These are phyloP conservation scores for Oryzias javanicus DNA, from an alignment of 2,113 vertebrate genomes.

Conservation along the genomic window DNA sequence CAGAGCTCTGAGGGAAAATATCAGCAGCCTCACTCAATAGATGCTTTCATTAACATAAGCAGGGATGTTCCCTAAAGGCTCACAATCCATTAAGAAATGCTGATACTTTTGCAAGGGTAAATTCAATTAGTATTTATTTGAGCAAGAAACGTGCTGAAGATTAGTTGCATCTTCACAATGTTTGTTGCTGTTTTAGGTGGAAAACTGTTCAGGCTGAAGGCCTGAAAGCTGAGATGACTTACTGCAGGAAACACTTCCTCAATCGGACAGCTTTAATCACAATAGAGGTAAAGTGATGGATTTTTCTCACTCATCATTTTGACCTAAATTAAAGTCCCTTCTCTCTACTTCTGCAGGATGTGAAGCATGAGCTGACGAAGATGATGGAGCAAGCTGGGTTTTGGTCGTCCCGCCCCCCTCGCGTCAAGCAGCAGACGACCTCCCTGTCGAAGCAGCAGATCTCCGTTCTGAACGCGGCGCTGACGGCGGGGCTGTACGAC, in stretches of 20 bases:
- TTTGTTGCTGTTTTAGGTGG: slow-evolving; percentile 78
- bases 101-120: too few species aligned
- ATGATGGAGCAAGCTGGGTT: slow-evolving; percentile 93
- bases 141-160: too few species aligned
- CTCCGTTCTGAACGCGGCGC: slow-evolving; percentile 86
- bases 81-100: too few species aligned
- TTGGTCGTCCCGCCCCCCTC: slow-evolving; percentile 50
- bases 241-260: slow-evolving; percentile 89
- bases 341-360: slow-evolving; percentile 74
- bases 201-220: slow-evolving; percentile 83
- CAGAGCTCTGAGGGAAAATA: too few species aligned
- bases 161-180: not conserved
- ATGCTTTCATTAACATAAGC: too few species aligned
- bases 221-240: slow-evolving; percentile 81
- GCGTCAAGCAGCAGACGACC: slow-evolving; percentile 16
- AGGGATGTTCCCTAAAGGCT: too few species aligned
- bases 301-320: not conserved
- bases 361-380: slow-evolving; percentile 88
- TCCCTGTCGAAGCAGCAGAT: slow-evolving; percentile 78
- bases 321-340: not conserved
- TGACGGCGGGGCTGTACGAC: slow-evolving; percentile 93
- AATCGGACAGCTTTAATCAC: slow-evolving; percentile 90
- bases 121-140: too few species aligned
- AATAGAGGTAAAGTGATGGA: slow-evolving; percentile 81
- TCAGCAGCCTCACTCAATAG: too few species aligned